phyloP scores from a whole-genome alignment of 2,797 vertebrate species.

The Sus cebifrons region DNA sequence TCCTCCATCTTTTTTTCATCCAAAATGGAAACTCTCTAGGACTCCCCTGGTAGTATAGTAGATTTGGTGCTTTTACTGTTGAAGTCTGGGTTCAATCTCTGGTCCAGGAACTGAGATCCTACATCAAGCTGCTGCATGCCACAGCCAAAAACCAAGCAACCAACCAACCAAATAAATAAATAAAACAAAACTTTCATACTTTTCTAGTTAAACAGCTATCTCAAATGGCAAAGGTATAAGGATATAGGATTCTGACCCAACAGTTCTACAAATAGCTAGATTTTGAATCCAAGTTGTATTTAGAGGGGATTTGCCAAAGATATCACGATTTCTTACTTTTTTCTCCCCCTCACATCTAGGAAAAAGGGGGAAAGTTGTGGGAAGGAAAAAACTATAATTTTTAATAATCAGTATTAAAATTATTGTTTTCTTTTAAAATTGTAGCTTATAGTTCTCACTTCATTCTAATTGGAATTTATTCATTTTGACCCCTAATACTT shows the following conservation, averaged over 20 bases:
- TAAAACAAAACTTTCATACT: neutral
- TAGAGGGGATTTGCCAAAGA: neutral
- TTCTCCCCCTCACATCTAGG: neutral
- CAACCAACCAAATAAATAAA: no score
- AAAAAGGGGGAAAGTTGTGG: neutral
- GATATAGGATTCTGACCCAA: neutral
- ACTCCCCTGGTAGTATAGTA: no score
- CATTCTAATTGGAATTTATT: neutral
- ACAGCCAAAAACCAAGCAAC: no score
- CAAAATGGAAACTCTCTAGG: neutral
- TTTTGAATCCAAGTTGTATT: neutral
- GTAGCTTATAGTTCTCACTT: neutral
- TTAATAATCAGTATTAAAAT: neutral
- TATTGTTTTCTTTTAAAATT: neutral
- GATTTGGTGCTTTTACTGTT: no score
- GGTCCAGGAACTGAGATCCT: no score
- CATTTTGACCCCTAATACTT: neutral
- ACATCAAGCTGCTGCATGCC: no score
- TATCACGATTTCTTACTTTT: neutral
- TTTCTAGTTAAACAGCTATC: neutral
- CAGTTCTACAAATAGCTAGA: neutral
- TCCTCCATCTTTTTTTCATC: neutral
- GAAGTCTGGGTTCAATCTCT: no score
- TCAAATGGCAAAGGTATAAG: neutral
- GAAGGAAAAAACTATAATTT: neutral